A percentile compares a stretch with the other conserved stretches of the same genome.
phyloP scores from a whole-genome alignment of 1,140 invertebrate species.

The Eupristina koningsbergeri region DNA sequence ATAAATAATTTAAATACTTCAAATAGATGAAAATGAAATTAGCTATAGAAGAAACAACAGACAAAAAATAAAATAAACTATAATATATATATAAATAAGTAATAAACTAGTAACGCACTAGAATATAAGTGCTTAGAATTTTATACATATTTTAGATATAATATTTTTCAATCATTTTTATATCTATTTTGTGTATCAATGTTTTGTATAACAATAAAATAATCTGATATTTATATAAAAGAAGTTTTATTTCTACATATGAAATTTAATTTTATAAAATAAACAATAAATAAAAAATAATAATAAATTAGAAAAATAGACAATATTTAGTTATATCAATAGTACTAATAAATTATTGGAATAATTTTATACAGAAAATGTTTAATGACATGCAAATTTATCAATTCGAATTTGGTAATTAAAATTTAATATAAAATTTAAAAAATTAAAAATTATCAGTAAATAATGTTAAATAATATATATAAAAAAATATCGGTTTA shows the following conservation, averaged over 20 bases:
- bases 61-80: slow-evolving; percentile 34
- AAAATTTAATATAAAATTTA: slow-evolving; percentile 2
- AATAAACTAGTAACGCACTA: slow-evolving; percentile 69
- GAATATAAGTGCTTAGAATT: slow-evolving; percentile 66
- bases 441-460: not conserved
- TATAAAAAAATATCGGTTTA: too few relatives aligned
- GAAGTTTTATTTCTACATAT: not conserved
- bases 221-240: slow-evolving; percentile 24
- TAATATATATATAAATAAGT: slow-evolving; percentile 48
- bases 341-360: too few relatives aligned
- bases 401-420: not conserved
- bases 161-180: slow-evolving; percentile 65
- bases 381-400: slow-evolving; percentile 2
- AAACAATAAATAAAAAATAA: too few relatives aligned
- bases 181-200: slow-evolving; percentile 25
- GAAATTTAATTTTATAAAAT: too few relatives aligned
- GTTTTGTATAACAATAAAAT: slow-evolving; percentile 1
- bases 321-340: not conserved
- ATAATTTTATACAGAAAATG: not conserved
- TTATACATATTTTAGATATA: slow-evolving; percentile 56
- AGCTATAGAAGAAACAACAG: slow-evolving; percentile 54
- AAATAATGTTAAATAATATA: too few relatives aligned
- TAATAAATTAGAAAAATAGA: too few relatives aligned
- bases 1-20: slow-evolving; percentile 2
- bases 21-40: slow-evolving; percentile 43